phyloP scores from a whole-genome alignment of 1,140 invertebrate species.

The Hylaeus anthracinus region DNA sequence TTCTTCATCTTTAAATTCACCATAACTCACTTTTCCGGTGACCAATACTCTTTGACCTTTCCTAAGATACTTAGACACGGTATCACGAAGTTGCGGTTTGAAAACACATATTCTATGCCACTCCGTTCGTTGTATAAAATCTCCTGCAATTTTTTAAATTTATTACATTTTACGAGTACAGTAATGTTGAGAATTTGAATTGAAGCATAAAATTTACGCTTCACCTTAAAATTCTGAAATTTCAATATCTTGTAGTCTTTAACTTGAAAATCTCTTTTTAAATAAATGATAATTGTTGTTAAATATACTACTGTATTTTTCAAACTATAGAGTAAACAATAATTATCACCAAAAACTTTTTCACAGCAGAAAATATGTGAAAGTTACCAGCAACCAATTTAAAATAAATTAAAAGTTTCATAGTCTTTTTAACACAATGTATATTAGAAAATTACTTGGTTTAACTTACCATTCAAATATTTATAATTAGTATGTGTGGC shows the following conservation, averaged over 20 bases:
- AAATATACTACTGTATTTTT: too few species aligned
- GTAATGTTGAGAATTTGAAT: constrained; percentile 65
- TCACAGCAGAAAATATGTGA: too few species aligned
- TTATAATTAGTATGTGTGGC: constrained; percentile 94
- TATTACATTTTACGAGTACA: constrained; percentile 45
- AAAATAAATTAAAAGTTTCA: too few species aligned
- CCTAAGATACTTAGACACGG: constrained; percentile 88
- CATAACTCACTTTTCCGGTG: constrained; percentile 91
- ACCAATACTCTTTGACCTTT: constrained; percentile 94
- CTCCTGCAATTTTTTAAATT: constrained; percentile 80
- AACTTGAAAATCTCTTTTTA: too few species aligned
- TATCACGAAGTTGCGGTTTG: constrained; percentile 90
- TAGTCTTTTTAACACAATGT: too few species aligned
- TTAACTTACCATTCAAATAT: constrained; percentile 79
- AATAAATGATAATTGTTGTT: too few species aligned
- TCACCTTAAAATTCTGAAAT: too few species aligned
- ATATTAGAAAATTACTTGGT: background rate
- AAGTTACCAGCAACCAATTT: too few species aligned
- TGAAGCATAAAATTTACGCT: background rate
- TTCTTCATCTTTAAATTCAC: constrained; percentile 90
- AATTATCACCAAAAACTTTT: too few species aligned
- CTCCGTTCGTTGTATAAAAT: constrained; percentile 91
- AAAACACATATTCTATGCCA: constrained; percentile 96
- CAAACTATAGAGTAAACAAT: too few species aligned
- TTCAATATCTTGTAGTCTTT: too few species aligned